Percentiles rank a stretch among this genome's conserved stretches.
Evolutionary conservation across 2,113 vertebrate genomes (phyloP).

Genomic region (Platycercus adscitus): DNA sequence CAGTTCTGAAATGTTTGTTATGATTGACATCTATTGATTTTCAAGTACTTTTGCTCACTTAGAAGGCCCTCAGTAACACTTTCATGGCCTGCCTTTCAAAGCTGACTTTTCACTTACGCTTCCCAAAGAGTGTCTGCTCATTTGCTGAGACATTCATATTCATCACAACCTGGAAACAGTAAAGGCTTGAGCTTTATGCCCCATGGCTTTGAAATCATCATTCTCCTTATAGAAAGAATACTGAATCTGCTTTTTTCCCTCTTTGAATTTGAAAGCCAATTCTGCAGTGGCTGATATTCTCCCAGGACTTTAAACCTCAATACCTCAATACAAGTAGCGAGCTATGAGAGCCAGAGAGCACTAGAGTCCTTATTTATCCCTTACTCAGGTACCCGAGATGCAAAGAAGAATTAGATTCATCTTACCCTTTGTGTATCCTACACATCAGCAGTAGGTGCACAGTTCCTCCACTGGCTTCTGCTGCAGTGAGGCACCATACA

Average conservation of each 20-base stretch:
- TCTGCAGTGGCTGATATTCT: neutral
- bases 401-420: neutral
- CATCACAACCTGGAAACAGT: neutral
- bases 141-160: neutral
- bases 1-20: conserved; percentile 1
- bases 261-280: neutral
- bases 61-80: neutral
- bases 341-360: neutral
- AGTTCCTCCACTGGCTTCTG: neutral
- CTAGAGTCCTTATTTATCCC: neutral
- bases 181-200: neutral
- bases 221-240: neutral
- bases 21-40: neutral
- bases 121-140: neutral
- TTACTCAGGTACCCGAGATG: neutral
- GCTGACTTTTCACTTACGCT: neutral
- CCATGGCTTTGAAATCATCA: neutral
- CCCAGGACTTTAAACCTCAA: neutral
- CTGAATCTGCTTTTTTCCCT: neutral
- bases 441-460: neutral
- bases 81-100: conserved; percentile 3
- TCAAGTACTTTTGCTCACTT: neutral
- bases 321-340: neutral
- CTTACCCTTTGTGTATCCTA: neutral
- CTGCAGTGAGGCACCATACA: neutral